phyloP scores from a whole-genome alignment of 2,113 vertebrate species.

The Donacobius atricapilla region DNA sequence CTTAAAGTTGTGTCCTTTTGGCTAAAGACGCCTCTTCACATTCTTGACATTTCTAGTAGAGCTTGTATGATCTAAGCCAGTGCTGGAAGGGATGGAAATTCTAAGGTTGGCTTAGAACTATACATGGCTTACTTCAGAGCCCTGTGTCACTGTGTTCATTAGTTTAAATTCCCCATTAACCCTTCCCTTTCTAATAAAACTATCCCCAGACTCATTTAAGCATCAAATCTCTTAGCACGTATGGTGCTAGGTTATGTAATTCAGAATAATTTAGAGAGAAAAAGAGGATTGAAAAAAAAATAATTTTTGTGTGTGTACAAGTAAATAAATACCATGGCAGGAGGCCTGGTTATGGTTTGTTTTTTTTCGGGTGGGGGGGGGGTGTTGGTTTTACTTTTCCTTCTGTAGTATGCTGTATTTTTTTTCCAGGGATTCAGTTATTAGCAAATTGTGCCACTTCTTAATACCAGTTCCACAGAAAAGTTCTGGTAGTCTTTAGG shows the following conservation, averaged over 20 bases:
- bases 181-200: slow-evolving; percentile 71
- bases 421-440: slow-evolving; percentile 1
- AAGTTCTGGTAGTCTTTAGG: slow-evolving; percentile 32
- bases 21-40: slow-evolving; percentile 84
- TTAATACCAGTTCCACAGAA: slow-evolving; percentile 5
- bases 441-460: background rate
- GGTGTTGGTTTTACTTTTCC: background rate
- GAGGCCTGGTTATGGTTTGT: background rate
- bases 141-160: slow-evolving; percentile 79
- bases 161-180: slow-evolving; percentile 80
- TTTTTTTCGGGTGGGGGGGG: rapidly evolving
- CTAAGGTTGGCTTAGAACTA: slow-evolving; percentile 78
- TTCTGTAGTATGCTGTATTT: background rate
- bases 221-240: slow-evolving; percentile 51
- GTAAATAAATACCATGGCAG: slow-evolving; percentile 27
- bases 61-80: slow-evolving; percentile 82
- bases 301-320: background rate
- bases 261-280: slow-evolving; percentile 13
- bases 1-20: slow-evolving; percentile 95
- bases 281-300: background rate
- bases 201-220: slow-evolving; percentile 66
- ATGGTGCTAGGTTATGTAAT: slow-evolving; percentile 34
- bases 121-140: slow-evolving; percentile 80
- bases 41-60: slow-evolving; percentile 86
- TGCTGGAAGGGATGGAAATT: slow-evolving; percentile 78